Base-by-base conservation (phyloP, 2,888 invertebrate genomes). In the Caenorhabditis sp. region DNA sequence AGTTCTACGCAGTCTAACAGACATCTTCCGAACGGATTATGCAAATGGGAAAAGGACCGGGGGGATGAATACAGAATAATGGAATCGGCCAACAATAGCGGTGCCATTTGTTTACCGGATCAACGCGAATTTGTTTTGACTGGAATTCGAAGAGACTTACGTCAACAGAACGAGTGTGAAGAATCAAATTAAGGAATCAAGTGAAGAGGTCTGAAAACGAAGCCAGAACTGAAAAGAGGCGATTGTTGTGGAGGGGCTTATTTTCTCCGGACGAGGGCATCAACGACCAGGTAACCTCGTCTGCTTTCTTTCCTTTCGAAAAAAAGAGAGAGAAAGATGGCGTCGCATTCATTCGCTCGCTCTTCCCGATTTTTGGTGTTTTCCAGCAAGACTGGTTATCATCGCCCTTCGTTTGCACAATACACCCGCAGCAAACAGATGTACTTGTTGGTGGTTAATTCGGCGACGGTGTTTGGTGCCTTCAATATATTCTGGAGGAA, bases 381-480 rank as follows among this genome's bases (percentile, higher is more conserved):
- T 68, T 58, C 58, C 66, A 58, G 66, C 39, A 37, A 22, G 39
- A 66, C 66, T 56, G 56, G 66, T 66, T 66, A 66, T 66, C 66
- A 66, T 66, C 65, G n/a, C n/a, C n/a, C n/a, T 27, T 32, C 55
- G 58, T 68, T 68, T 68, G 68, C 59, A 58, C 68, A 68, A 66
- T 55, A 56, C 26, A 50, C 30, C 27, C 50, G 43, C 17, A 39
- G 68, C 68, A 68, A 68, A 68, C 58, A 68, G 22, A 37, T 50
- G 50, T 50, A 55, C 58, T 58, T 56, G 66, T 41, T 65, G 50
- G 55, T 55, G 39, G 27, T 55, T 39, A 22, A 46, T 35, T 15
- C 2, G 35, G 17, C 30, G 20, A 37, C 62, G 62, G 41, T 63
- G 62, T 63, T 63, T 63, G 62, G 43, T 63, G 62, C 43, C 24